Percentiles rank a stretch among this genome's conserved stretches.
Evolutionary conservation across 2,797 vertebrate genomes (phyloP).

Genomic region (Pangasius djambal): DNA sequence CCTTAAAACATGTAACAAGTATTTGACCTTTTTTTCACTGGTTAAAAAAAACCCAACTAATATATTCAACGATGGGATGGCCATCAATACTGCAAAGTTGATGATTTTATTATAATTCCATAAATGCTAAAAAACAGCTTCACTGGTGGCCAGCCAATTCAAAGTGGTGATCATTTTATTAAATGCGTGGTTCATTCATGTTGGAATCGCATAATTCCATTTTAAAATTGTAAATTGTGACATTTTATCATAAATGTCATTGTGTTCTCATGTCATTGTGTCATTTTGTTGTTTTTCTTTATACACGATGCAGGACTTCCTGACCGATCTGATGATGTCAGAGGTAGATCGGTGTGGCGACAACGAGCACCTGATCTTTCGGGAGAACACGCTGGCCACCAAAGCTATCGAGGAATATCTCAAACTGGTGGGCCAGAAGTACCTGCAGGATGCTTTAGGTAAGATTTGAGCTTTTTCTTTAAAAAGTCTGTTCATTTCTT

Average conservation of each 20-base stretch:
- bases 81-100: background rate
- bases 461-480: constrained; percentile 51
- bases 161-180: background rate
- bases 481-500: background rate
- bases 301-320: constrained; percentile 82
- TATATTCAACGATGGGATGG: background rate
- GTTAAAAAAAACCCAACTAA: no score
- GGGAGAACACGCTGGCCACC: constrained; percentile 94
- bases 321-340: constrained; percentile 96
- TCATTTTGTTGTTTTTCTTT: background rate
- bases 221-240: background rate
- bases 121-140: background rate
- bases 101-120: background rate
- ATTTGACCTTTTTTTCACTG: no score
- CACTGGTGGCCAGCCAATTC: background rate
- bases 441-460: constrained; percentile 94
- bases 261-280: background rate
- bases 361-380: constrained; percentile 93
- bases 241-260: background rate
- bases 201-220: background rate
- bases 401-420: constrained; percentile 96
- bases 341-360: constrained; percentile 95
- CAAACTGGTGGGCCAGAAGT: constrained; percentile 95
- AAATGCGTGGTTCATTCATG: background rate
- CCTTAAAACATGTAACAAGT: no score